A percentile compares a stretch with the other conserved stretches of the same genome.
These are phyloP conservation scores for Tetranychus urticae DNA, from an alignment of 1,140 invertebrate genomes.

Conservation along the genomic window DNA sequence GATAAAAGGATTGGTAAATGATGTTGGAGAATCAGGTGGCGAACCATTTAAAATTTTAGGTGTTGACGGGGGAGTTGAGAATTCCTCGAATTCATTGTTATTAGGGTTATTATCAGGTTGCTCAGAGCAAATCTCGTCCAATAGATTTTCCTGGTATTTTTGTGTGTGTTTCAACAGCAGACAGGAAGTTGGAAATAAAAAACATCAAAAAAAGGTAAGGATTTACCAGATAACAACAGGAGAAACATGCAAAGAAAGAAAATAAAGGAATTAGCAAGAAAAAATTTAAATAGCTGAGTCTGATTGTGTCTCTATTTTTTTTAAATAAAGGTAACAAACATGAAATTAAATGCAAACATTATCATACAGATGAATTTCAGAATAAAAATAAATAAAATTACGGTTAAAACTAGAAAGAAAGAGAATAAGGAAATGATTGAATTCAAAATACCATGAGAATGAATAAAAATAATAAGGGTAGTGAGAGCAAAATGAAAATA, in stretches of 20 bases:
- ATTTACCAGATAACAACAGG: not conserved
- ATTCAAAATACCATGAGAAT: not conserved
- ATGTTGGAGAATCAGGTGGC: not conserved
- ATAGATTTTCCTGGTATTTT: slow-evolving; percentile 1
- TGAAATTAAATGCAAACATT: too few relatives aligned
- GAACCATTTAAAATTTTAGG: not conserved
- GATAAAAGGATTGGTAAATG: not conserved
- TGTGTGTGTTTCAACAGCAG: not conserved
- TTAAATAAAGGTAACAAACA: not conserved
- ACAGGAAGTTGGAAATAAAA: too few relatives aligned
- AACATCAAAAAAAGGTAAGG: too few relatives aligned
- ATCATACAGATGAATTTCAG: too few relatives aligned
- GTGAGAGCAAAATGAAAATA: not conserved
- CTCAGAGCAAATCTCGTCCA: slow-evolving; percentile 5
- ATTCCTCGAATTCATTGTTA: slow-evolving; percentile 1
- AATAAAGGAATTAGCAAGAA: too few relatives aligned
- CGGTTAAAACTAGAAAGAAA: not conserved
- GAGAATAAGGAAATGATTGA: not conserved
- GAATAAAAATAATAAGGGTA: not conserved
- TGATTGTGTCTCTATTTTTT: too few relatives aligned
- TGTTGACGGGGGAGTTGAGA: slow-evolving; percentile 7
- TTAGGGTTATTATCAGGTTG: not conserved
- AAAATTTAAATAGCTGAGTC: too few relatives aligned
- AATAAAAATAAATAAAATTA: not conserved
- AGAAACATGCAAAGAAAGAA: not conserved